Base-by-base conservation (phyloP, 1,140 invertebrate species). In the Diuraphis noxia region DNA sequence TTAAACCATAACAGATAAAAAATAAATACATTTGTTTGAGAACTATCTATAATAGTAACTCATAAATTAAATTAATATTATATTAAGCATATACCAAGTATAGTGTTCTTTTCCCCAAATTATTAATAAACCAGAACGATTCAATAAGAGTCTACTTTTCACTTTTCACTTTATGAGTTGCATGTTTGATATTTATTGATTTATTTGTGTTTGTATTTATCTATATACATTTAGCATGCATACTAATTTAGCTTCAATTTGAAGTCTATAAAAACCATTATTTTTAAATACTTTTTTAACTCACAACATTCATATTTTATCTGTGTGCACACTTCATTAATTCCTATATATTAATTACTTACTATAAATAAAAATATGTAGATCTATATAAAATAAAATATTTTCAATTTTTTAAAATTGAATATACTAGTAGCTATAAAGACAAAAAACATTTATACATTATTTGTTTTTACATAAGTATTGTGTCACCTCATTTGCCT, bases 401-500 rank as follows among this genome's bases (percentile, higher is more conserved):
- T n/a, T 72, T 72, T n/a, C 13, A 72, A 34, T 17, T 72, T 3
- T n/a, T 72, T 72, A 10, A 72, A 72, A 72, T 72, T n/a, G 0
- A n/a, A n/a, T 72, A 13, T n/a, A 72, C 13, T 72, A n/a, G 56
- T n/a, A n/a, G 56, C 13, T 72, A 72, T n/a, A 72, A 72, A 72
- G n/a, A n/a, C n/a, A n/a, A n/a, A 72, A n/a, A 72, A 72, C 30
- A 72, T 72, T 72, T 72, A 72, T 72, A 72, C n/a, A 72, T 72
- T 72, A 72, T 34, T 72, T 72, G 13, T 72, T 72, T 72, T 72
- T 72, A 72, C n/a, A n/a, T 72, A 63, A n/a, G 56, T 63, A 63
- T 5, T 72, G 56, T 72, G 56, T n/a, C 56, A 72, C 56, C 30
- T 72, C 56, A 72, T n/a, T 72, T 72, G 30, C 56, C 56, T 72